Percentiles rank a stretch among this genome's conserved stretches.
These are phyloP conservation scores for Condylura cristata DNA, from an alignment of 2,113 vertebrate genomes.

Conservation along the genomic window DNA sequence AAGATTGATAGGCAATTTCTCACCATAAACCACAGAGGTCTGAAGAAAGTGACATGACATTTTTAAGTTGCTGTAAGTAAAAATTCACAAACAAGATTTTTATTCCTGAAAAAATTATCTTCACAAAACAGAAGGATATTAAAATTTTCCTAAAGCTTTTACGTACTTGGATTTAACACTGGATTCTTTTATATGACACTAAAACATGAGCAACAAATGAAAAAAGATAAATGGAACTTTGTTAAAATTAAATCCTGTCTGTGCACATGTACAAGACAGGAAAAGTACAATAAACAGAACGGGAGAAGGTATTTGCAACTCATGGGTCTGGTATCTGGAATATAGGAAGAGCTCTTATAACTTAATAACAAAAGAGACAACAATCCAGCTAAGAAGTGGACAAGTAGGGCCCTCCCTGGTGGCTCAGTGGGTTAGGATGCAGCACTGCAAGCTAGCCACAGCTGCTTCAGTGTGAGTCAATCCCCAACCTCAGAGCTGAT, in stretches of 20 bases:
- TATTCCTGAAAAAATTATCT: neutral
- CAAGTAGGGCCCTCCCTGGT: too few relatives aligned
- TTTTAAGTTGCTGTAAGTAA: neutral
- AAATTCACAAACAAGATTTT: neutral
- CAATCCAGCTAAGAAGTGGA: neutral
- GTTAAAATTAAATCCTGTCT: neutral
- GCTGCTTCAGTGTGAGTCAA: too few relatives aligned
- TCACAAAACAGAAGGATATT: neutral
- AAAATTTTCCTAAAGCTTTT: neutral
- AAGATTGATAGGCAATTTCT: neutral
- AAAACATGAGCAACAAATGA: neutral
- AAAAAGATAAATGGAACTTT: neutral
- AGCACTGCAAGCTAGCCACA: too few relatives aligned
- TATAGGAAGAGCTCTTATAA: too few relatives aligned
- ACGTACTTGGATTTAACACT: neutral
- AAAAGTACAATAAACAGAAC: neutral
- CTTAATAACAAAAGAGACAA: too few relatives aligned
- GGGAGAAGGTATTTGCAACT: neutral
- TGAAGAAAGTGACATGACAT: neutral
- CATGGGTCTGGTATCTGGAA: neutral
- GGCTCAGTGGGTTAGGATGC: too few relatives aligned
- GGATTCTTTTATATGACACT: neutral
- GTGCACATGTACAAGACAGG: neutral
- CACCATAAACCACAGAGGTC: neutral
- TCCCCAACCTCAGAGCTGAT: too few relatives aligned